A percentile compares a stretch with the other conserved stretches of the same genome.
These are phyloP conservation scores for Bolinopsis microptera DNA, from an alignment of 37 sponge, comb jelly and placozoan species.

Conservation along the genomic window DNA sequence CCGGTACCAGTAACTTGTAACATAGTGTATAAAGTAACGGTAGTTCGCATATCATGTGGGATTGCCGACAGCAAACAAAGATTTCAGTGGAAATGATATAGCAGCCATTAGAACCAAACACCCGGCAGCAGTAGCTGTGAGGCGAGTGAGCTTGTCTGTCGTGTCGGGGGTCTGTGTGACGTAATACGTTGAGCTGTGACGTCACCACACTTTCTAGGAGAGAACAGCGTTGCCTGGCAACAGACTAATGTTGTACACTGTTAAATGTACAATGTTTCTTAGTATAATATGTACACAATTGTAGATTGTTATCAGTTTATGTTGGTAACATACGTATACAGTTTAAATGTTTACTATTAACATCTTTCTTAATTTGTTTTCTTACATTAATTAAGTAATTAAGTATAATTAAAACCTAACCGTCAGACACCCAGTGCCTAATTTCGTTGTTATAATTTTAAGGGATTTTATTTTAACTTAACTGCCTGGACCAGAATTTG, in stretches of 20 bases:
- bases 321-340: not conserved
- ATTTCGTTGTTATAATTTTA: not conserved
- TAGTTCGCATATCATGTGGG: slow-evolving; percentile 5
- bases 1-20: not conserved
- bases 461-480: not conserved
- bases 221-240: not conserved
- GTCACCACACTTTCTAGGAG: not conserved
- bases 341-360: slow-evolving; percentile 39
- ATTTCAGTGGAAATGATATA: not conserved
- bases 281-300: not conserved
- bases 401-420: not conserved
- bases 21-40: slow-evolving; percentile 6
- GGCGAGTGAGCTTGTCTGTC: not conserved
- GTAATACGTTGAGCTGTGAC: not conserved
- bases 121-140: not conserved
- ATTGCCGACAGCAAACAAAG: not conserved
- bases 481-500: not conserved
- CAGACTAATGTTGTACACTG: not conserved
- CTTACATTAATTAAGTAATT: slow-evolving; percentile 1
- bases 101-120: not conserved
- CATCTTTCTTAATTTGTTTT: slow-evolving; percentile 49
- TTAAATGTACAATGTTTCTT: not conserved
- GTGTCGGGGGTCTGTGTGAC: not conserved
- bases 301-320: not conserved
- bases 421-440: not conserved